phyloP scores from a whole-genome alignment of 2,113 vertebrate genomes.

The Microcebus jonahi region DNA sequence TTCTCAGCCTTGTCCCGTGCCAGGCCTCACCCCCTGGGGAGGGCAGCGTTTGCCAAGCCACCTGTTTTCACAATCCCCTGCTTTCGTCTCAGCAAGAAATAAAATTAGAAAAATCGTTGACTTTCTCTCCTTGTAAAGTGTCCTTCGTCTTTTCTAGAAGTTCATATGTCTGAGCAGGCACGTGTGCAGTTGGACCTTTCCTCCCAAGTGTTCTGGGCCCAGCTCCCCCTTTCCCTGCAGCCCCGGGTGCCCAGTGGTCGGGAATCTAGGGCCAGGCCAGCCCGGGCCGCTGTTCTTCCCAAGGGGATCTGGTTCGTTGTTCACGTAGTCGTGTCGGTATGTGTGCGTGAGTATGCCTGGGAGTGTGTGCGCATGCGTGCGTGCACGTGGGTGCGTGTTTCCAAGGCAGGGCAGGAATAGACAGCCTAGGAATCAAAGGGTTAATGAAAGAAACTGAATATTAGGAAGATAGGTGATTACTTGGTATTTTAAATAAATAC shows the following conservation, averaged over 20 bases:
- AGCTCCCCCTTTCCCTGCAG: background rate
- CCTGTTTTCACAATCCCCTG: background rate
- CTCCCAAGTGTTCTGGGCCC: background rate
- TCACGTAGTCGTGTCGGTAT: background rate
- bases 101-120: background rate
- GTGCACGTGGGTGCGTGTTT: background rate
- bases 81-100: slow-evolving; percentile 44
- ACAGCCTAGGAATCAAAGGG: background rate
- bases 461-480: no score
- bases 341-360: background rate
- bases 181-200: background rate
- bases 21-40: background rate
- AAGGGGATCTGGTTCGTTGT: background rate
- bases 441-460: background rate
- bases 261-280: background rate
- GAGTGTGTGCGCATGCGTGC: no score
- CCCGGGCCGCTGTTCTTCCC: background rate
- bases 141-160: background rate
- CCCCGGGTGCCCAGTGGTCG: background rate
- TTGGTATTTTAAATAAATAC: background rate
- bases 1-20: rapidly evolving
- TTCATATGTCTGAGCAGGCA: background rate
- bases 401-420: background rate
- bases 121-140: background rate
- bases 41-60: background rate